Evolutionary conservation across 2,888 invertebrate genomes (phyloP), one percentile per base, ranked within the genome.

Genomic region (Reticulitermes lucifugus): DNA sequence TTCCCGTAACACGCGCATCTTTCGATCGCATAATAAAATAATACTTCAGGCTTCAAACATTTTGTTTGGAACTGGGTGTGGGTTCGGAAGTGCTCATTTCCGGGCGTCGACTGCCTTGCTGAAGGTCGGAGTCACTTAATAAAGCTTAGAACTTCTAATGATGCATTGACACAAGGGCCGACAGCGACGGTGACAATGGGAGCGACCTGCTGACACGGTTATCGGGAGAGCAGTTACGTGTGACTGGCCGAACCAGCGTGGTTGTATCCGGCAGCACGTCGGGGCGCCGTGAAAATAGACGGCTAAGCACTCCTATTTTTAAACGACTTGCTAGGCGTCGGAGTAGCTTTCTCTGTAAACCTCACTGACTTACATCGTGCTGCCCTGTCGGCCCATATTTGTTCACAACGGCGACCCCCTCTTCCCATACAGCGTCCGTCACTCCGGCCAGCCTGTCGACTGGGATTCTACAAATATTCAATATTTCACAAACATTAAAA

Each of bases 311-410:
- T 73, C n/a, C 77, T 77, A 77, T 77, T 77, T 77, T 77, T 77
- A 77, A 41, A 41, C 77, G 9, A 9, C 12, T n/a, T n/a, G n/a
- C 65, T 0, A n/a, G 65, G 46, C 46, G 77, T 35, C 77, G 41
- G 77, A 77, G n/a, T 65, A n/a, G 65, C 25, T 65, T 65, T 65
- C 65, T 65, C 25, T 65, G 65, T 65, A 65, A 65, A 65, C n/a
- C 65, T 65, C n/a, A n/a, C 65, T 55, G 14, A 55, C 55, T 55
- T 35, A 35, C 35, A 35, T 55, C 35, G 70, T 29, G 73, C 73
- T 25, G 77, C 51, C 51, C 65, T 65, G 65, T 25, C 81, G 81
- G 81, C 70, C 81, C 81, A 81, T 81, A 81, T 81, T 81, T 81
- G 81, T 81, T 65, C 81, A 81, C 81, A 77, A 46, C 77, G 46